A percentile compares a stretch with the other conserved stretches of the same genome.
Evolutionary conservation across 1,140 invertebrate species (phyloP).

Genomic region (Triops longicaudatus): DNA sequence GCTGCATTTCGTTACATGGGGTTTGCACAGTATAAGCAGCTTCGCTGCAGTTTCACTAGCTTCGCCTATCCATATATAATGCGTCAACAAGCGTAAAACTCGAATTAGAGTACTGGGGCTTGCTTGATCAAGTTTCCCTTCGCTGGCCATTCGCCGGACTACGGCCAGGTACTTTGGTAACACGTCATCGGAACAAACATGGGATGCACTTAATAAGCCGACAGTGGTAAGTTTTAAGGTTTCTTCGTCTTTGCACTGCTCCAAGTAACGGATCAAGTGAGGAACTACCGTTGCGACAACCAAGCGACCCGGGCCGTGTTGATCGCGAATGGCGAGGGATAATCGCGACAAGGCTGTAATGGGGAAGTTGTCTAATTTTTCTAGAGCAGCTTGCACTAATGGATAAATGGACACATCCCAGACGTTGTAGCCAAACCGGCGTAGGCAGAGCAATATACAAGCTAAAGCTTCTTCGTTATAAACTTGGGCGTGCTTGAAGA

Average conservation of each 20-base stretch:
- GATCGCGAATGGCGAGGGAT: slow-evolving; percentile 24
- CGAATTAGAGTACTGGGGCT: neutral
- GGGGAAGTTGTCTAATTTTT: slow-evolving; percentile 21
- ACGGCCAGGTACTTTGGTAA: slow-evolving; percentile 19
- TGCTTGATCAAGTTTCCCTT: neutral
- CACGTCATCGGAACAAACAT: slow-evolving; percentile 17
- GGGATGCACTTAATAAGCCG: slow-evolving; percentile 17
- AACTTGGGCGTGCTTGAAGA: slow-evolving; percentile 21
- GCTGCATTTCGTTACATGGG: neutral
- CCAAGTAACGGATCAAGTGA: slow-evolving; percentile 18
- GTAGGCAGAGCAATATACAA: slow-evolving; percentile 29
- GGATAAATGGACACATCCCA: slow-evolving; percentile 16
- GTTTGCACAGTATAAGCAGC: neutral
- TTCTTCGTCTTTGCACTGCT: slow-evolving; percentile 24
- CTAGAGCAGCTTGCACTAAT: slow-evolving; percentile 28
- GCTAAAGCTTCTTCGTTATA: slow-evolving; percentile 32
- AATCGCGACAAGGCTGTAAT: slow-evolving; percentile 31
- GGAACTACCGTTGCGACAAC: slow-evolving; percentile 29
- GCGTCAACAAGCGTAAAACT: neutral
- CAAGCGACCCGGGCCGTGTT: slow-evolving; percentile 27
- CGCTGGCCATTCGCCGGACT: neutral
- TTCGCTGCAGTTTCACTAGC: neutral
- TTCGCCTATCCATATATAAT: neutral
- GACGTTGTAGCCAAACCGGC: slow-evolving; percentile 27
- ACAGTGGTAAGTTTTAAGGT: slow-evolving; percentile 29